A percentile compares a stretch with the other conserved stretches of the same genome.
Conservation (phyloP, 2,113 vertebrate species). For the Clinocottus analis region DNA sequence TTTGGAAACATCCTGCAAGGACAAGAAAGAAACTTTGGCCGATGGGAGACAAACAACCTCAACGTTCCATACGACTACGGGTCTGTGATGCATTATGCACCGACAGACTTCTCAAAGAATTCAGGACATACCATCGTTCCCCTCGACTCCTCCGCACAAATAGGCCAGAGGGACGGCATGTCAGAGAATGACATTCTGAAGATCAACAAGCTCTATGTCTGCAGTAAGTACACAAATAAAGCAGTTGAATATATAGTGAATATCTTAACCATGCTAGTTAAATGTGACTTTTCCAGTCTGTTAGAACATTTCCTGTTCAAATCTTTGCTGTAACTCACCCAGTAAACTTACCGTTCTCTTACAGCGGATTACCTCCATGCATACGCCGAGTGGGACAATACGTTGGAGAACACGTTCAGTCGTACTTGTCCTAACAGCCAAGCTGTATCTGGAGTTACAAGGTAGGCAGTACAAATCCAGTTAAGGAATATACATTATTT, state of each 20-base stretch:
- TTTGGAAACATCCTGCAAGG: background rate
- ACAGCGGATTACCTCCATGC: background rate
- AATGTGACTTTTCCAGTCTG: background rate
- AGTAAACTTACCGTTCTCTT: background rate
- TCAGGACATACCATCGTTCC: slow-evolving; percentile 4
- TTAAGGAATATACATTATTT: background rate
- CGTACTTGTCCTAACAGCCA: background rate
- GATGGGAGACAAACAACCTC: background rate
- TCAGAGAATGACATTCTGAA: slow-evolving; percentile 23
- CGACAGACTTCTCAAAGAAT: background rate
- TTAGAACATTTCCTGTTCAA: background rate
- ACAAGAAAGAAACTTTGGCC: background rate
- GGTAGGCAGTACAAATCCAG: background rate
- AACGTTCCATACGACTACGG: slow-evolving; percentile 6
- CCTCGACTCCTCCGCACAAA: background rate
- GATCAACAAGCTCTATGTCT: slow-evolving; percentile 28
- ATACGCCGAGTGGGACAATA: background rate
- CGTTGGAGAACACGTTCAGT: background rate
- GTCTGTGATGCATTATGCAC: slow-evolving; percentile 28
- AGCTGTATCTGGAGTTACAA: slow-evolving; percentile 11
- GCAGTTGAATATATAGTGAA: background rate
- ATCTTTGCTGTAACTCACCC: background rate
- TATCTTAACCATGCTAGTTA: background rate
- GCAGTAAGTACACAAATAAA: slow-evolving; percentile 12
- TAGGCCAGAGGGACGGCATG: slow-evolving; percentile 42